A percentile compares a stretch with the other conserved stretches of the same genome.
Evolutionary conservation across 2,888 invertebrate genomes (phyloP).

Genomic region (Muscina levida): DNA sequence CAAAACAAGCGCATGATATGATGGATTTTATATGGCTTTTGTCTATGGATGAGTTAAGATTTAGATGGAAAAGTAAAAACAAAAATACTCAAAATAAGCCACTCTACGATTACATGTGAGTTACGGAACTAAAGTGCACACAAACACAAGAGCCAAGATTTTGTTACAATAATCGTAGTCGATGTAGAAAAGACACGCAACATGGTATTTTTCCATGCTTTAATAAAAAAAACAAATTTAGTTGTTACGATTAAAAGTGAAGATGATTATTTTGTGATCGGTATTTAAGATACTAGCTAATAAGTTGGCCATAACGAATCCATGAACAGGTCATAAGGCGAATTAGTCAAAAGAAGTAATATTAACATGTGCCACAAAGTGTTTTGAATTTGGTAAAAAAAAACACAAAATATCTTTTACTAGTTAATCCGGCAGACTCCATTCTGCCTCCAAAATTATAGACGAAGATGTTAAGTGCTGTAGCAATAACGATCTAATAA

Average conservation of each 20-base stretch:
- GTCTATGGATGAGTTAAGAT: slow-evolving; percentile 34
- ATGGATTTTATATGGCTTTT: slow-evolving; percentile 14
- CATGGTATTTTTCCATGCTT: slow-evolving; percentile 20
- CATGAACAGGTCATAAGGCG: too few species aligned
- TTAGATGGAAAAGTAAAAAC: not conserved
- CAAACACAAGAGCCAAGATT: slow-evolving; percentile 25
- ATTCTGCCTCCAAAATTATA: too few species aligned
- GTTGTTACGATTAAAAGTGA: not conserved
- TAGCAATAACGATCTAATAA: too few species aligned
- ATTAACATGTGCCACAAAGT: too few species aligned
- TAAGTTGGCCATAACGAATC: not conserved
- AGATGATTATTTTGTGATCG: not conserved
- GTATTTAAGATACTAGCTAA: not conserved
- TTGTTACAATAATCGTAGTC: not conserved
- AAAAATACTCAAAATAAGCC: not conserved
- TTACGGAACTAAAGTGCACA: slow-evolving; percentile 52
- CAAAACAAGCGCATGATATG: not conserved
- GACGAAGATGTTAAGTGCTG: too few species aligned
- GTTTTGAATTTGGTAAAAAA: slow-evolving; percentile 33
- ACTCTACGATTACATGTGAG: slow-evolving; percentile 13
- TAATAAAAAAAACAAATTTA: slow-evolving; percentile 8
- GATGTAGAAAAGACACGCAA: slow-evolving; percentile 49
- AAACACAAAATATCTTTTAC: not conserved
- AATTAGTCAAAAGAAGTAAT: too few species aligned
- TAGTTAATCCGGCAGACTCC: too few species aligned